These are phyloP conservation scores for Mergus octosetaceus DNA, from an alignment of 2,797 vertebrate species.

Conservation along the genomic window DNA sequence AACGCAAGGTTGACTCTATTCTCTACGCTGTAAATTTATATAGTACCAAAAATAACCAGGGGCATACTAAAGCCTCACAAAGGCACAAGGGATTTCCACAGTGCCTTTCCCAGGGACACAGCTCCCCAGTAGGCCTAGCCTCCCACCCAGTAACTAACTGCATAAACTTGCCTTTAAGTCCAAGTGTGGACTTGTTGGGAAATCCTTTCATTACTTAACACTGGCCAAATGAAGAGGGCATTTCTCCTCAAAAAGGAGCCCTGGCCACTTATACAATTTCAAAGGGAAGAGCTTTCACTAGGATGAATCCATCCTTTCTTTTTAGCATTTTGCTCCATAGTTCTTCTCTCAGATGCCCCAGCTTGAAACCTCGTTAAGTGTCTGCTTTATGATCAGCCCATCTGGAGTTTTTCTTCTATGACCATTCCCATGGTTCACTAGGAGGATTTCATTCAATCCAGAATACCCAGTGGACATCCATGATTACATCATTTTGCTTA, in stretches of 20 bases:
- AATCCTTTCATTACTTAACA: neutral
- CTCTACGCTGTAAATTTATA: neutral
- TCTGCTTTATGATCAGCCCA: neutral
- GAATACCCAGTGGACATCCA: slow-evolving; percentile 25
- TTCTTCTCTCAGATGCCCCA: neutral
- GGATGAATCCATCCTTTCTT: neutral
- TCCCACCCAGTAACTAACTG: neutral
- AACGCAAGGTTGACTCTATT: neutral
- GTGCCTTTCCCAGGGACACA: neutral
- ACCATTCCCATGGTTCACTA: neutral
- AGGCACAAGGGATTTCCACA: neutral
- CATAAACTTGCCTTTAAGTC: neutral
- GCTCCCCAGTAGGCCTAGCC: neutral
- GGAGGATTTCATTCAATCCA: slow-evolving; percentile 40
- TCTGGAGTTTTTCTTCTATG: slow-evolving; percentile 30
- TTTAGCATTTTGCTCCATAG: neutral
- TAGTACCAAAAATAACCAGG: neutral
- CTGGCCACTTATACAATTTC: neutral
- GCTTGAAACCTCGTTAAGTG: neutral
- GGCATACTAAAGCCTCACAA: neutral
- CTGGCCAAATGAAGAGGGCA: neutral
- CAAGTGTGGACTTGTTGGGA: neutral
- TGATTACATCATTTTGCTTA: slow-evolving; percentile 39
- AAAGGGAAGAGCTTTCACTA: neutral
- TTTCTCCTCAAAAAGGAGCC: neutral